Evolutionary conservation across 1,140 invertebrate species (phyloP).

Genomic region (Rhagoletis pomonella): DNA sequence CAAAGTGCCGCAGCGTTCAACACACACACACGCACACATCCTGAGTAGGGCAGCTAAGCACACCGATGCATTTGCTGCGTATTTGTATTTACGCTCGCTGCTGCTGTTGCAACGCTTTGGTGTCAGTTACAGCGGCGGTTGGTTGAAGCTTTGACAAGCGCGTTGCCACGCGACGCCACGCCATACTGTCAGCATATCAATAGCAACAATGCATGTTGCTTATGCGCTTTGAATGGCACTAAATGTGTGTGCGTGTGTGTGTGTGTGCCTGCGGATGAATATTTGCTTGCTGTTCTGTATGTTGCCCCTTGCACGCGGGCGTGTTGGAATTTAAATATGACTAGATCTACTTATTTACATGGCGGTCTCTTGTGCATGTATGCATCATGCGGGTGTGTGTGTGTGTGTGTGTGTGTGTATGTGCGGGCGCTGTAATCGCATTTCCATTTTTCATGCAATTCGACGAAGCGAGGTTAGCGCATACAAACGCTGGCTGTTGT

Average conservation of each 20-base stretch:
- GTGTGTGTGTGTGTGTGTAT: not conserved
- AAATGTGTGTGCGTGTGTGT: not conserved
- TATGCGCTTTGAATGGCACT: not conserved
- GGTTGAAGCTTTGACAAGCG: not conserved
- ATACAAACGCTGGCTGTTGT: not conserved
- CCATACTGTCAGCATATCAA: constrained; percentile 28
- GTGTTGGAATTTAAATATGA: constrained; percentile 31
- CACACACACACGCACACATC: not conserved
- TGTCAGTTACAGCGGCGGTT: constrained; percentile 24
- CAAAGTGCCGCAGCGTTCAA: not conserved
- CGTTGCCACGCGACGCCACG: not conserved
- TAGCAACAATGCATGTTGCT: not conserved
- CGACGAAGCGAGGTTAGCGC: constrained; percentile 28
- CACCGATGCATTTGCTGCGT: not conserved
- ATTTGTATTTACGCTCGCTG: constrained; percentile 18
- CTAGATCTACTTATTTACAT: constrained; percentile 43
- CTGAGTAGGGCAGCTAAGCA: not conserved
- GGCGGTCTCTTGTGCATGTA: not conserved
- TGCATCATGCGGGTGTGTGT: not conserved
- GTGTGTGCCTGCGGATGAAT: not conserved
- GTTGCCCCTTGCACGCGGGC: not conserved
- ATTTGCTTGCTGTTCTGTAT: not conserved
- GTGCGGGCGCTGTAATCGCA: constrained; percentile 27
- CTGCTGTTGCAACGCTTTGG: not conserved
- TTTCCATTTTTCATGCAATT: constrained; percentile 44